Evolutionary conservation across 2,113 vertebrate genomes (phyloP).

Genomic region (Telmatochromis sp.): DNA sequence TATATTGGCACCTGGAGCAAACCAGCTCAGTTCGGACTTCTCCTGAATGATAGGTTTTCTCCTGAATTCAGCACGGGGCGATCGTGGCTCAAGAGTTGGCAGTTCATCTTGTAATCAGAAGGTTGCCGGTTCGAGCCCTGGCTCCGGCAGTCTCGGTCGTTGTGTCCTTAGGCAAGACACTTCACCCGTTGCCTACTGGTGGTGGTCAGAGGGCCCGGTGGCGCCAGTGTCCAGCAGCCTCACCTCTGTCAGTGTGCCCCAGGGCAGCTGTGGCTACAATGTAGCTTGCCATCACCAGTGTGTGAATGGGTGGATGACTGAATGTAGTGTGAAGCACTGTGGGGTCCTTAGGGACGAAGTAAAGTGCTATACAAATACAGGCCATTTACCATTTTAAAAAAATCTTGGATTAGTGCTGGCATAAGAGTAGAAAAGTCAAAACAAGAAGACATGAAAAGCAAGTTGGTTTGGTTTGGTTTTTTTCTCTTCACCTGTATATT

Average conservation of each 20-base stretch:
- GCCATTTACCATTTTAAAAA: not conserved
- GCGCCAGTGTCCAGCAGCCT: not conserved
- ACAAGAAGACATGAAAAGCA: not conserved
- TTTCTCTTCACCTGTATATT: not conserved
- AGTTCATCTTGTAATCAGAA: not conserved
- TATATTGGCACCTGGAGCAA: not conserved
- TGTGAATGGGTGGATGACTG: not conserved
- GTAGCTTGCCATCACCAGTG: not conserved
- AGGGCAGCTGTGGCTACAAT: not conserved
- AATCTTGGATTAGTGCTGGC: not conserved
- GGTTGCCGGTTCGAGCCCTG: not conserved
- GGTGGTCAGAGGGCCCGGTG: not conserved
- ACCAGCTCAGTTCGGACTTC: not conserved
- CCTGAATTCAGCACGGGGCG: rapidly evolving
- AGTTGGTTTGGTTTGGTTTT: not conserved
- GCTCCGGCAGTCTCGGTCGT: not conserved
- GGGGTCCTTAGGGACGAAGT: not conserved
- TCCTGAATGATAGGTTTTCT: not conserved
- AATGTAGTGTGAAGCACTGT: not conserved
- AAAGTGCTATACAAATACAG: not conserved
- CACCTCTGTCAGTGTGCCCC: not conserved
- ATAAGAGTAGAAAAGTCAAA: not conserved
- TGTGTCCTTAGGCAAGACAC: not conserved
- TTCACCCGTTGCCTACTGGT: not conserved
- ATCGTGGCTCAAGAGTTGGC: not conserved